Percentiles rank a stretch among this genome's conserved stretches.
Evolutionary conservation across 2,888 invertebrate species (phyloP).

Genomic region (Clistopyga incitator): DNA sequence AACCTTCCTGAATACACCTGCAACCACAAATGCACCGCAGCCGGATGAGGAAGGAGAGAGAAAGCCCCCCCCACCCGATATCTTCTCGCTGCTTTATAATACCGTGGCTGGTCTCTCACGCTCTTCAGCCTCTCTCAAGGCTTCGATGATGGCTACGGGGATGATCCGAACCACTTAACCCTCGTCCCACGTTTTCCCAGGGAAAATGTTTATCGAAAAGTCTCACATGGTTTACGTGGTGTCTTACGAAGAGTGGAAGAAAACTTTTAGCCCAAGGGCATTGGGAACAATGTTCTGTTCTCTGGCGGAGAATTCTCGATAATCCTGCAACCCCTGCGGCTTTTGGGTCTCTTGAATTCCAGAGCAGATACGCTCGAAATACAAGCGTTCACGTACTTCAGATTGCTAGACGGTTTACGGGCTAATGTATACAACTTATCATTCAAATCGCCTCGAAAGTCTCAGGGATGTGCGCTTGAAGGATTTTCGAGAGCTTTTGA

Average conservation of each 20-base stretch:
- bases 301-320: slow-evolving; percentile 5
- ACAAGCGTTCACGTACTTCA: slow-evolving; percentile 15
- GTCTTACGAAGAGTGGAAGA: not conserved
- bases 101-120: slow-evolving; percentile 20
- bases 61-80: not conserved
- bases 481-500: not conserved
- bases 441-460: not conserved
- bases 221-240: slow-evolving; percentile 10
- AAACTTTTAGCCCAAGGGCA: slow-evolving; percentile 10
- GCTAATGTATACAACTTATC: slow-evolving; percentile 16
- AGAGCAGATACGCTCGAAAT: slow-evolving; percentile 12
- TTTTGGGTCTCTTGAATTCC: slow-evolving; percentile 8
- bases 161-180: slow-evolving; percentile 31
- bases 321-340: slow-evolving; percentile 26
- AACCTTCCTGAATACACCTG: slow-evolving; percentile 11
- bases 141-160: slow-evolving; percentile 14
- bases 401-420: not conserved
- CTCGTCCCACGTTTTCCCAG: slow-evolving; percentile 22
- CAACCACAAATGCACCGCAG: slow-evolving; percentile 9
- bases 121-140: slow-evolving; percentile 38
- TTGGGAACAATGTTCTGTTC: slow-evolving; percentile 5
- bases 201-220: slow-evolving; percentile 45
- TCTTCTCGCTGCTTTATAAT: slow-evolving; percentile 5
- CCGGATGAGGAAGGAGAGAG: slow-evolving; percentile 18
- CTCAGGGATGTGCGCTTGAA: not conserved